phyloP scores from a whole-genome alignment of 2,888 invertebrate genomes.

The Acanthosepion pharaonis region DNA sequence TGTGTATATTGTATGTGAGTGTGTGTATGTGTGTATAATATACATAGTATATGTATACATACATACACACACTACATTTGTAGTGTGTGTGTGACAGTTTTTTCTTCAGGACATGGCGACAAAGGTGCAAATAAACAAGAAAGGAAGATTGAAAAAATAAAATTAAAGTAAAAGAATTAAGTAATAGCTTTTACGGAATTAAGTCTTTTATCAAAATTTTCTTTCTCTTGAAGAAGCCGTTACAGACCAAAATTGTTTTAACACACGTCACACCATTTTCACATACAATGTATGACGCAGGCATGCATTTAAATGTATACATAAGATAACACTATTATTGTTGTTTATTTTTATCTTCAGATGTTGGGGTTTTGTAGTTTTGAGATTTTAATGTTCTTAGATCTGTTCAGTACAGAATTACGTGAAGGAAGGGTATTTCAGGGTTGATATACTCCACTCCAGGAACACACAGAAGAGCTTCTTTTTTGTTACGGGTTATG shows the following conservation, averaged over 20 bases:
- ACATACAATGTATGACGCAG: too few relatives aligned
- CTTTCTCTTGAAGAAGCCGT: background rate
- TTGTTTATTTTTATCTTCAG: too few relatives aligned
- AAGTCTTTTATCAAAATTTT: background rate
- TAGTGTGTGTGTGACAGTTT: background rate
- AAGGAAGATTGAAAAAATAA: background rate
- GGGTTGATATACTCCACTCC: too few relatives aligned
- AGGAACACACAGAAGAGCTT: background rate
- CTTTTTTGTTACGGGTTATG: background rate
- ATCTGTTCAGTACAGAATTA: too few relatives aligned
- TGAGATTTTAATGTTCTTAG: too few relatives aligned
- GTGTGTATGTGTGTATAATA: slow-evolving; percentile 33
- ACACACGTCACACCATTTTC: background rate
- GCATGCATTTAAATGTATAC: slow-evolving; percentile 8
- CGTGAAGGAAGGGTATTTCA: too few relatives aligned
- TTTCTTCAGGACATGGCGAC: slow-evolving; percentile 25
- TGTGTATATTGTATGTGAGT: background rate
- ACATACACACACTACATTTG: slow-evolving; percentile 8
- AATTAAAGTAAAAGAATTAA: background rate
- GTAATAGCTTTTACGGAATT: background rate
- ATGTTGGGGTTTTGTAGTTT: too few relatives aligned
- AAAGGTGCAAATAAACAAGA: background rate
- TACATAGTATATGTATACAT: slow-evolving; percentile 8
- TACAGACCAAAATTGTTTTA: background rate
- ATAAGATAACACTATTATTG: background rate